Conservation (phyloP, 2,113 vertebrate species). For the Gorsachius goisagi region DNA sequence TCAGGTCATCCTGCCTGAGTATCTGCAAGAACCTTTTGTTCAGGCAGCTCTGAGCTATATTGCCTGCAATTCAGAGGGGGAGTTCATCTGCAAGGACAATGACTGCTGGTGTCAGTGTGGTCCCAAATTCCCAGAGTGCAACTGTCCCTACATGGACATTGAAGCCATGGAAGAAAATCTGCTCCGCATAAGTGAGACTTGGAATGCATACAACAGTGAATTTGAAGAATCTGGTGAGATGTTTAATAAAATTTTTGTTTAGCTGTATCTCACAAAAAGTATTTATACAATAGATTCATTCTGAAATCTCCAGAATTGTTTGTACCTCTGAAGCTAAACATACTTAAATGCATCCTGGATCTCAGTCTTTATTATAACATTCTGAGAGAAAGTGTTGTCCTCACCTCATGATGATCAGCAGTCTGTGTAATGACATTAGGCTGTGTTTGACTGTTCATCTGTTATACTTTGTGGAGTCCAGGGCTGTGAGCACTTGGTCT, state of each 20-base stretch:
- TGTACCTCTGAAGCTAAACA: neutral
- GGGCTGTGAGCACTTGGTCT: neutral
- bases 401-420: neutral
- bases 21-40: constrained; percentile 90
- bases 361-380: neutral
- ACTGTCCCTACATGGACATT: constrained; percentile 96
- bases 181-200: constrained; percentile 88
- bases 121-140: constrained; percentile 91
- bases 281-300: neutral
- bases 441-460: neutral
- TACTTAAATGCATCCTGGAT: neutral
- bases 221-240: constrained; percentile 93
- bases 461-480: neutral
- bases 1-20: constrained; percentile 93
- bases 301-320: neutral
- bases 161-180: constrained; percentile 96
- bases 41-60: constrained; percentile 95
- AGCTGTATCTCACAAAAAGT: neutral
- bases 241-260: neutral
- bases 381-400: neutral
- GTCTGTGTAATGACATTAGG: neutral
- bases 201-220: constrained; percentile 88
- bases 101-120: constrained; percentile 96
- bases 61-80: constrained; percentile 94
- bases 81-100: constrained; percentile 91